Percentiles rank a stretch among this genome's conserved stretches.
These are phyloP conservation scores for Heliconius himera DNA, from an alignment of 1,140 invertebrate genomes.

Conservation along the genomic window DNA sequence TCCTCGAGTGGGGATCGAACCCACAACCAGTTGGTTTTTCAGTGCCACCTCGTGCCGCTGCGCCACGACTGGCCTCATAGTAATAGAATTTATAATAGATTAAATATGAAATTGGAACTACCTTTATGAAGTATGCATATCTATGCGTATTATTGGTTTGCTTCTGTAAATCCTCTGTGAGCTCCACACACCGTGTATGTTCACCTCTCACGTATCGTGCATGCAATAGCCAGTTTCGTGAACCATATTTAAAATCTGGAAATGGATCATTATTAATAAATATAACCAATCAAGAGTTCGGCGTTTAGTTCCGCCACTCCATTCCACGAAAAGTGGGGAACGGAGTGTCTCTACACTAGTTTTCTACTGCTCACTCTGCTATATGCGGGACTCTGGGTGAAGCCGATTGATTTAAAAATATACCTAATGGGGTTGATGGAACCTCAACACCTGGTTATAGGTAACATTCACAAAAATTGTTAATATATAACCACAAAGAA, in stretches of 20 bases:
- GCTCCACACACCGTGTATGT: slow-evolving; percentile 55
- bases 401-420: too few species aligned
- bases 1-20: too few species aligned
- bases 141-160: slow-evolving; percentile 61
- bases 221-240: slow-evolving; percentile 69
- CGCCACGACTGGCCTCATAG: too few species aligned
- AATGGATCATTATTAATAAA: slow-evolving; percentile 19
- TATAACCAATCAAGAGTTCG: neutral
- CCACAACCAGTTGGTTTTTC: too few species aligned
- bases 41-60: too few species aligned
- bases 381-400: too few species aligned
- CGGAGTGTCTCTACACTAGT: too few species aligned
- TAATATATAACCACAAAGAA: neutral
- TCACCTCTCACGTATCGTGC: slow-evolving; percentile 70
- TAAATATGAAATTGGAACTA: slow-evolving; percentile 6
- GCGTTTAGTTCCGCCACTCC: too few species aligned
- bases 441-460: too few species aligned
- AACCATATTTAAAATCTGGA: slow-evolving; percentile 52
- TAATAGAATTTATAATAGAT: neutral
- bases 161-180: slow-evolving; percentile 64
- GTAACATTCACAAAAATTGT: neutral
- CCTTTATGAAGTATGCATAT: slow-evolving; percentile 72
- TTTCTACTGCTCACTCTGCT: too few species aligned
- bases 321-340: too few species aligned
- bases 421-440: too few species aligned